Evolutionary conservation across 92 coral and sea anemone genomes (phyloP), one percentile per base, ranked within the genome.

Genomic region (Isaurus tuberculatus): DNA sequence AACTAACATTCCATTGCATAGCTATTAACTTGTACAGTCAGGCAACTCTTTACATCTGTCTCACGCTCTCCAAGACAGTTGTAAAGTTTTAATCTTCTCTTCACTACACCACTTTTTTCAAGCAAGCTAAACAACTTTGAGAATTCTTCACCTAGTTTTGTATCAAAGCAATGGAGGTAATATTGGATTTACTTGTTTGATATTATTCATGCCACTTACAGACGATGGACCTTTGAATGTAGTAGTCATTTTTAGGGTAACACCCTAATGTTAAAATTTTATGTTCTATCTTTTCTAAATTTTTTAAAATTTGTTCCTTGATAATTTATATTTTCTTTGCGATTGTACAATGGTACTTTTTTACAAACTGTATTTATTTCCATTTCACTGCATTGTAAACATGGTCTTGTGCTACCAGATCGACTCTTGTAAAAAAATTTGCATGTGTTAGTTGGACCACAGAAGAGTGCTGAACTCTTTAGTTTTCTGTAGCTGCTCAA

Each of bases 131-230:
- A 34, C 49, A 69, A 77, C 70, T 77, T 75, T 77, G 82, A 58
- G 30, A n/a, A 77, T 60, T 58, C 82, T 61, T 33, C 82, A 77
- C 37, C 70, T 77, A 77, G 82, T 77, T 77, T 77, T 14, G 48
- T 53, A 77, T 0, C 32, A 57, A 22, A 4, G 36, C 51, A 33
- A 77, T 77, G 82, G 82, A 77, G 82, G 82, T 77, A 77, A 77
- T 77, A 58, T 77, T 77, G 82, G 32, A 5, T 20, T 77, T 77
- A 13, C 20, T 30, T n/a, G 32, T 37, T 57, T 33, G 20, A 25
- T 51, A 58, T 77, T 77, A 77, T 77, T 36, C 34, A 77, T 77
- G 20, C 82, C 82, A 77, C 51, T 36, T 77, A 49, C 82, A 77
- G 82, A 77, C 20, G 19, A 51, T 58, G 82, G 58, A 58, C 32